Evolutionary conservation across 1,140 invertebrate species (phyloP), one percentile per base, ranked within the genome.

Genomic region (Aphelenchoides besseyi): DNA sequence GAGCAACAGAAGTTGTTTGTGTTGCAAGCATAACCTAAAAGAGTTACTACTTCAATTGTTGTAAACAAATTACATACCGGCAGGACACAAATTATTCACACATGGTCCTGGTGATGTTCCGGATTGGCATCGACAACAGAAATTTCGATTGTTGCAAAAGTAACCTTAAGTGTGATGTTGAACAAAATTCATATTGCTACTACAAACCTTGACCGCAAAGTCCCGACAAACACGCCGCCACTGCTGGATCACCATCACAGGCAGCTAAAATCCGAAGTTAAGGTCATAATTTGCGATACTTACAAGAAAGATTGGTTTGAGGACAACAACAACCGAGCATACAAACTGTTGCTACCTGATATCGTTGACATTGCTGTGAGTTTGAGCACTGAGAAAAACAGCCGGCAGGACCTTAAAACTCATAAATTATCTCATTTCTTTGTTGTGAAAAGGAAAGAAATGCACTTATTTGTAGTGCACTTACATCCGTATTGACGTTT

Each of bases 1-100:
- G 76, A 80, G 63, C 76, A 78, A 30, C 76, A 78, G 32, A 68
- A 78, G 68, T 78, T 80, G 57, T 78, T 78, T 18, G 76, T 78
- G 33, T 78, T 78, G 75, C 76, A 78, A 23, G 76, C 76, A 54
- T 81, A 78, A 33, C 74, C 61, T 59, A 33, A 59, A 59, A 59
- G 32, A 33, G n/a, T 28, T 59, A 8, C 5, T 8, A 28, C 55
- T 28, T 59, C 12, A 8, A 16, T 8, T 59, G 55, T 33, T 33
- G 55, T 28, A 59, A 59, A 59, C 5, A 23, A n/a, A 8, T 59
- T 33, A 23, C 18, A 8, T 59, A 59, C 63, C 75, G 16, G 75
- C 41, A 8, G 75, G 75, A 23, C 75, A 76, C 32, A 76, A 53
- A 48, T 76, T 76, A 57, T 76, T 76, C 26, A 76, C 77, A 29